Base-by-base conservation (phyloP, 37 sponge, comb jelly and placozoan genomes). In the Amphimedon queenslandica region DNA sequence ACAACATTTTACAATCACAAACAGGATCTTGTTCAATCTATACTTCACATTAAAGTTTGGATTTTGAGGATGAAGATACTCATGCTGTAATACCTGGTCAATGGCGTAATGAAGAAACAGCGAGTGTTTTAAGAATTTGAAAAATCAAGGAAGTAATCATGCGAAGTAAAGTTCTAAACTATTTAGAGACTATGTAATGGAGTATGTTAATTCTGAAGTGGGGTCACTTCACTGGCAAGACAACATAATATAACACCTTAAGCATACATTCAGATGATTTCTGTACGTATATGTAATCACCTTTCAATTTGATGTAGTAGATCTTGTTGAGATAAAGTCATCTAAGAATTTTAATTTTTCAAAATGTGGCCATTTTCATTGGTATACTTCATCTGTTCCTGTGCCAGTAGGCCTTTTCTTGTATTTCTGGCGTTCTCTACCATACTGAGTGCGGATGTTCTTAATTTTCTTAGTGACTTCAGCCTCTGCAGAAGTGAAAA, bases 1-100 rank as follows among this genome's bases (percentile, higher is more conserved):
- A 76, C 53, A 76, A 76, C 34, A 68, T 21, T 66, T 18, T 70
- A 21, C 1, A 42, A 27, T 25, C 41, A 47, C 53, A 47, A 47
- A 47, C 53, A 18, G 53, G 8, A 47, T 47, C 53, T 18, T 13
- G 53, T 31, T 35, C 21, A 20, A 33, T 29, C 5, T 67, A 67
- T 23, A 29, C 39, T 10, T 37, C 68, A 23, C 20, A 37, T 27
- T 4, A 37, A 31, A 31, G 36, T 38, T 8, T 67, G 16, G 68
- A 67, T 67, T 8, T 8, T 20, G 68, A 67, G 28, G 68, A 67
- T 28, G 4, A 34, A 31, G 40, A 67, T 4, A 67, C 40, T 23
- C 31, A 67, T 67, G 36, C 4, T 39, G 38, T 67, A 27, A 27
- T 13, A 18, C 68, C 68, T 23, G 68, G 68, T 6, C 37, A 35